phyloP scores from a whole-genome alignment of 2,797 vertebrate species.

The Manis crassicaudata region DNA sequence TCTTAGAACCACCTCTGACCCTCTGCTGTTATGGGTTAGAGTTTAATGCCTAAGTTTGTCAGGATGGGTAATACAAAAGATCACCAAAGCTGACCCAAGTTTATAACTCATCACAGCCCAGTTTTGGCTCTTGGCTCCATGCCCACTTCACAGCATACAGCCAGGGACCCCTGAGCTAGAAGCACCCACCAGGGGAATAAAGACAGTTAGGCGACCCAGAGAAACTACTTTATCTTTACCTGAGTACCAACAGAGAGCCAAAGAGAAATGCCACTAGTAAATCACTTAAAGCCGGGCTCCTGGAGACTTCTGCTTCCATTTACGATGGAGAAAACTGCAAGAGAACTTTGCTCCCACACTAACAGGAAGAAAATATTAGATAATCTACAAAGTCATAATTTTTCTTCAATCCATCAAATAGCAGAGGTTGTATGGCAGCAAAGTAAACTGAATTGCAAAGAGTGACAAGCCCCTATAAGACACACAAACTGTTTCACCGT shows the following conservation, averaged over 20 bases:
- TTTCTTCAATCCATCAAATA: not conserved
- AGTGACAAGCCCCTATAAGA: not conserved
- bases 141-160: not conserved
- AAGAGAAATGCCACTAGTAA: not conserved
- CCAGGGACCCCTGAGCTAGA: not conserved
- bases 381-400: not conserved
- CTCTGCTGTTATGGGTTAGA: not conserved
- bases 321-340: not conserved
- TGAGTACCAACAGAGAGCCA: not conserved
- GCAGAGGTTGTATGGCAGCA: not conserved
- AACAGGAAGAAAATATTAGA: not conserved
- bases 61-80: not conserved
- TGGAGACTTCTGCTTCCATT: not conserved
- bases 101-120: not conserved
- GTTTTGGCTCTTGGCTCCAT: not conserved
- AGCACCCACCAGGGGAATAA: not conserved
- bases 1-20: not conserved
- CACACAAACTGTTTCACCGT: not conserved
- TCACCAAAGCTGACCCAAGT: not conserved
- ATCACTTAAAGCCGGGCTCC: not conserved
- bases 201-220: not conserved
- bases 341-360: not conserved
- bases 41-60: not conserved
- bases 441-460: not conserved
- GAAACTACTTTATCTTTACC: not conserved